Evolutionary conservation across 92 coral and sea anemone genomes (phyloP), one percentile per base, ranked within the genome.

Genomic region (Zoanthus sansibaricus): DNA sequence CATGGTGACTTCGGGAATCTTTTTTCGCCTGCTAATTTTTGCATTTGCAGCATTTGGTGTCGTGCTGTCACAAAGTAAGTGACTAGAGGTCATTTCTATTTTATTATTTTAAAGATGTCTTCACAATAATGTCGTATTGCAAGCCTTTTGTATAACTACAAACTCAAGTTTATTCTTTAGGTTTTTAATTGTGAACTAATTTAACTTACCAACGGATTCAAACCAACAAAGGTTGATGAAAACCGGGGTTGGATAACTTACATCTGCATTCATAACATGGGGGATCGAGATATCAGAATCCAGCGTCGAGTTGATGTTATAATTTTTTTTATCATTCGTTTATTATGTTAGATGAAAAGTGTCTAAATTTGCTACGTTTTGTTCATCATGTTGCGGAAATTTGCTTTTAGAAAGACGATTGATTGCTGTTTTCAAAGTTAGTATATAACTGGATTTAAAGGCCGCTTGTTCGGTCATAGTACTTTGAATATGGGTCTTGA

Each of bases 1-100:
- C 8, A 79, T 79, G 84, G 71, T 20, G 73, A 62, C 84, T 21
- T 79, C 84, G 9, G 11, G 16, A 52, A n/a, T 58, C 58, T 5
- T 62, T 18, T 21, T 64, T 16, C 6, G 42, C 15, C 16, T 79
- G 42, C 62, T 79, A 18, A 0, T 62, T 46, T 17, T 79, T 21
- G 56, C 73, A 64, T 30, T 62, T 62, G 74, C 30, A 42, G 55
- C 84, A 5, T 4, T 42, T 79, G 25, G 56, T 33, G 37, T 61
- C 0, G 84, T 79, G 54, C n/a, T 11, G n/a, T 69, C 72, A 13
- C 84, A 79, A 18, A 37, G 83, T 44, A 37, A 64, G 32, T 17
- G 14, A 30, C 33, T 13, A 5, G 13, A 7, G 61, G 73, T 64
- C 47, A 61, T 47, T 44, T 13, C 46, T 21, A 9, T 1, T 9